Evolutionary conservation across 1,140 invertebrate genomes (phyloP).

Genomic region (Zophobas morio): DNA sequence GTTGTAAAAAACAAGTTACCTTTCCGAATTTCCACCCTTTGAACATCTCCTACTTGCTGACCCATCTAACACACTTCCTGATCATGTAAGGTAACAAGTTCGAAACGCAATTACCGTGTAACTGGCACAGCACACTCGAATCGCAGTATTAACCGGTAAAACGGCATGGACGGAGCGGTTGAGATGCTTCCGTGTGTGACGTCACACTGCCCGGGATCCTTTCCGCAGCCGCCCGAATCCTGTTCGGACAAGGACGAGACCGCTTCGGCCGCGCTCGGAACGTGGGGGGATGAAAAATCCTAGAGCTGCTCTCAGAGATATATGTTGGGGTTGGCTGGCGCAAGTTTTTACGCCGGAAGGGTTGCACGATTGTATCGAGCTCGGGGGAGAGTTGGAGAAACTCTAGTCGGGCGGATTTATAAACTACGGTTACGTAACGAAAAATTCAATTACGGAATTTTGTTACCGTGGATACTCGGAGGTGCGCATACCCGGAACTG

Average conservation of each 20-base stretch:
- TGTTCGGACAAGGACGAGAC: constrained; percentile 50
- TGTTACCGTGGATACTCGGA: no score
- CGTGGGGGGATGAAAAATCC: constrained; percentile 42
- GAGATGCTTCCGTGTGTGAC: constrained; percentile 63
- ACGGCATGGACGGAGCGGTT: constrained; percentile 59
- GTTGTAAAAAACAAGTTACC: constrained; percentile 51
- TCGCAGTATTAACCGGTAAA: constrained; percentile 38
- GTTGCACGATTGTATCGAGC: constrained; percentile 16
- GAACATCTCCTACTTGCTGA: constrained; percentile 57
- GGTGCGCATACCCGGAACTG: no score
- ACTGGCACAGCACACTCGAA: constrained; percentile 35
- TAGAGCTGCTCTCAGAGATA: constrained; percentile 21
- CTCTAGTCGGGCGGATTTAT: constrained; percentile 3
- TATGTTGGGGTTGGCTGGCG: constrained; percentile 41
- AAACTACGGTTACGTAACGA: background rate
- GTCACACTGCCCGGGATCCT: constrained; percentile 66
- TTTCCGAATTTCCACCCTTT: constrained; percentile 64
- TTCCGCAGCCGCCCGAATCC: constrained; percentile 57
- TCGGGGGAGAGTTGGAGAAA: constrained; percentile 14
- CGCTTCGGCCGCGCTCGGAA: constrained; percentile 30
- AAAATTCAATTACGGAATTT: background rate
- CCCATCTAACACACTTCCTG: constrained; percentile 27
- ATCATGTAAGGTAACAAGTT: constrained; percentile 8
- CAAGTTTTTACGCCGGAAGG: constrained; percentile 35
- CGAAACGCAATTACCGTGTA: constrained; percentile 9